Base-by-base conservation (phyloP, 2,888 invertebrate species). In the Endotricha flammealis region DNA sequence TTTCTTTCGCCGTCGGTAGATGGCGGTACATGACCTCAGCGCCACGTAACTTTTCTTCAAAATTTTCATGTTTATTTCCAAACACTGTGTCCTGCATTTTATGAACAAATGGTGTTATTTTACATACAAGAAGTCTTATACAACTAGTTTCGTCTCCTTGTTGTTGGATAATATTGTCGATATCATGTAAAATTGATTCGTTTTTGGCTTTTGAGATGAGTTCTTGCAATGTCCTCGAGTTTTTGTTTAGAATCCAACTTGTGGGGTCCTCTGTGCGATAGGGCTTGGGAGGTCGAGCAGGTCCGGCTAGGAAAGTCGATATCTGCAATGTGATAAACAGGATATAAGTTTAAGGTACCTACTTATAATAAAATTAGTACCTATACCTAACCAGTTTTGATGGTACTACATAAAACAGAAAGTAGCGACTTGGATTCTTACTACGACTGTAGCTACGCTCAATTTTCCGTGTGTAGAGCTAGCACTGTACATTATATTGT, bases 81-180 rank as follows among this genome's bases (percentile, higher is more conserved):
- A 94, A 77, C 0, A 86, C 85, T n/a, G 92, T 90, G 38, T 88
- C 87, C 60, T 95, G 95, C 90, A 94, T 94, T 48, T 91, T 91
- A 78, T 88, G 88, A 41, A 95, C 90, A 41, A 94, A 90, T 0
- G 95, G 95, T 0, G 92, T 89, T 44, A 90, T 89, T 78, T 95
- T 95, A 64, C 95, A 95, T 42, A 95, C 77, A 17, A 95, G 71
- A 16, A 93, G 76, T 55, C 91, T 90, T 2, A 94, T 82, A 51
- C 94, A 95, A 32, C 90, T 90, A 0, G 90, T 91, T 49, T 93
- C 91, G 40, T 90, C 83, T 5, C 87, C 87, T 53, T 88, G 68
- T 48, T 88, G 77, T 56, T 86, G 78, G 31, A 93, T 81, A 44
- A 89, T 71, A 6, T 90, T 81, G 32, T 92, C 89, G 17, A 94